phyloP scores from a whole-genome alignment of 2,797 vertebrate genomes.

The Avahi laniger region DNA sequence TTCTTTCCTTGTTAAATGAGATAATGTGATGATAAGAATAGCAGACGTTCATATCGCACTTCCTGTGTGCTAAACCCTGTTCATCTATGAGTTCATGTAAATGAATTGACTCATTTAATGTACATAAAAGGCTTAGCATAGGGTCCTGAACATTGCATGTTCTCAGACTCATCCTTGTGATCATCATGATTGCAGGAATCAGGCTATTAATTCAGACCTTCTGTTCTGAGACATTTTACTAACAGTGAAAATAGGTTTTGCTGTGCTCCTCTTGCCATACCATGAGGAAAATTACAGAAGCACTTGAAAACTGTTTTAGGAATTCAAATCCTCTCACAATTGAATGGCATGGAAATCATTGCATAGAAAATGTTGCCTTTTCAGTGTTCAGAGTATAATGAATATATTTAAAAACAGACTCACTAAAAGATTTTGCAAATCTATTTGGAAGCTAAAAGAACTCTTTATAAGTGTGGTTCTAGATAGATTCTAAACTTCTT shows the following conservation, averaged over 20 bases:
- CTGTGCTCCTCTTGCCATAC: not conserved
- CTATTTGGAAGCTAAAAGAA: not conserved
- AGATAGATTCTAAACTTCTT: not conserved
- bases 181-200: not conserved
- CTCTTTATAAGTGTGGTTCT: not conserved
- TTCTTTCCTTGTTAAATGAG: not conserved
- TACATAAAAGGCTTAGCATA: not conserved
- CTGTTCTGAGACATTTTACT: not conserved
- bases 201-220: not conserved
- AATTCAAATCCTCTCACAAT: slow-evolving; percentile 7
- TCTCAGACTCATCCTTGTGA: not conserved
- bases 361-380: not conserved
- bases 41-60: not conserved
- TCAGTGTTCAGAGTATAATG: not conserved
- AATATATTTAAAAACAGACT: not conserved
- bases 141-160: not conserved
- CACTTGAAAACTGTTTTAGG: not conserved
- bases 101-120: not conserved
- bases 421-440: not conserved
- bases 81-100: not conserved
- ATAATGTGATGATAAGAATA: not conserved
- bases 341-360: not conserved
- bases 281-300: not conserved
- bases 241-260: not conserved
- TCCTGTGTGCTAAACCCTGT: not conserved